Evolutionary conservation across 2,888 invertebrate species (phyloP), one percentile per base, ranked within the genome.

Genomic region (Rugalucina vietnamica): DNA sequence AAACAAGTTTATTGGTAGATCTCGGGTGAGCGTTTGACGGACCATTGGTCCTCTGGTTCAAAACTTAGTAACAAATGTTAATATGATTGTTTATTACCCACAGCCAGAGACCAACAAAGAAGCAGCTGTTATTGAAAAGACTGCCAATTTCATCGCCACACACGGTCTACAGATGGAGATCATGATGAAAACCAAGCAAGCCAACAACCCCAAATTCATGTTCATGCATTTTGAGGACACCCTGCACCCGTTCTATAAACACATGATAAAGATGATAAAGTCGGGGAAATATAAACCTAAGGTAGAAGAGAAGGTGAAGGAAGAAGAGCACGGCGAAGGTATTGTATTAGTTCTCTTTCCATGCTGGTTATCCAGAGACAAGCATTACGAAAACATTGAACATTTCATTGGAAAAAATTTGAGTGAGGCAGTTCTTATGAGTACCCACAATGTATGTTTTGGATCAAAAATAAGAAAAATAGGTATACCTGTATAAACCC

Each of bases 121-220:
- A 91, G 98, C 98, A 94, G 97, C 98, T 21, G 97, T 99, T 86
- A 98, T 99, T 92, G 98, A 99, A 93, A 98, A 98, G 95, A 99
- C 96, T 0, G 96, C 96, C 1, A 85, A 90, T 57, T 96, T 96
- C 91, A 95, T 96, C 21, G 95, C 95, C 1, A 96, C 96, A 73
- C 98, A 99, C 94, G 99, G 99, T 0, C 96, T 97, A 10, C 99
- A 99, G 95, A 99, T 99, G 99, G 99, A 99, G 96, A 99, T 99
- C 90, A 96, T 99, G 18, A 97, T 99, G 90, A 99, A 99, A 95
- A 98, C 99, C 3, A 99, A 99, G 95, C 99, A 99, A 95, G 96
- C 97, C 0, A 97, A 97, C 93, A 99, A 99, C 95, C 96, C 97
- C 0, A 98, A 98, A 95, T 99, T 99, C 95, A 96, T 97, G 88